Conservation (phyloP, 2,888 invertebrate genomes). For the Cantharis flavilabris region DNA sequence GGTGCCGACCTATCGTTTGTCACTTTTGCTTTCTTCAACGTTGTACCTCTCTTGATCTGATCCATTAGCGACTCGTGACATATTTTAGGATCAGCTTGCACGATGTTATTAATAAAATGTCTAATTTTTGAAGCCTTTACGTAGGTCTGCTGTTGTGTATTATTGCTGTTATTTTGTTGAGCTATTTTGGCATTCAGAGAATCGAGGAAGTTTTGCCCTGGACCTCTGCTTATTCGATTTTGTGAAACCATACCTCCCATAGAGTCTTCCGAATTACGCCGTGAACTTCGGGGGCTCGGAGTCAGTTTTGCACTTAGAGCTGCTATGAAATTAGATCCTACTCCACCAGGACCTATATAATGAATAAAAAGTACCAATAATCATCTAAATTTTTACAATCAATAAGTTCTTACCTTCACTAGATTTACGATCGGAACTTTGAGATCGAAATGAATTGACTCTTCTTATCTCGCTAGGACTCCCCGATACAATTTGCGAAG, state of each 20-base stretch:
- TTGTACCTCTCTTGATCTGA: slow-evolving; percentile 87
- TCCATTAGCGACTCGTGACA: slow-evolving; percentile 92
- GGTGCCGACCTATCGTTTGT: slow-evolving; percentile 87
- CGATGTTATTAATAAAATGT: slow-evolving; percentile 74
- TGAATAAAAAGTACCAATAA: neutral
- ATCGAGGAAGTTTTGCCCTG: slow-evolving; percentile 71
- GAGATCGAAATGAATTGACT: slow-evolving; percentile 61
- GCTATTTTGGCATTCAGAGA: slow-evolving; percentile 80
- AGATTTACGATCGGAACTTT: slow-evolving; percentile 64
- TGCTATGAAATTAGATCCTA: slow-evolving; percentile 70
- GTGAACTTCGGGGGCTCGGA: slow-evolving; percentile 63
- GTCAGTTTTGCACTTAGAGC: slow-evolving; percentile 72
- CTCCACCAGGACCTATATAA: slow-evolving; percentile 57
- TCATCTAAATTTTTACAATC: neutral
- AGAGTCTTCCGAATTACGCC: slow-evolving; percentile 58
- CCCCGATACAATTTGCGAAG: slow-evolving; percentile 56
- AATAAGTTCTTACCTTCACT: slow-evolving; percentile 56
- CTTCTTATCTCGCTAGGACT: slow-evolving; percentile 60
- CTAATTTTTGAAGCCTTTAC: slow-evolving; percentile 68
- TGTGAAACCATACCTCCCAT: slow-evolving; percentile 37
- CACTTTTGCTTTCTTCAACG: slow-evolving; percentile 75
- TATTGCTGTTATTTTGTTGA: slow-evolving; percentile 60
- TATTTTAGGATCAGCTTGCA: slow-evolving; percentile 77
- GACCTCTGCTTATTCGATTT: slow-evolving; percentile 55
- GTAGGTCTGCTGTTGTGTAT: slow-evolving; percentile 59